Conservation (phyloP, 2,888 invertebrate genomes). For the Pharmacophagus antenor region DNA sequence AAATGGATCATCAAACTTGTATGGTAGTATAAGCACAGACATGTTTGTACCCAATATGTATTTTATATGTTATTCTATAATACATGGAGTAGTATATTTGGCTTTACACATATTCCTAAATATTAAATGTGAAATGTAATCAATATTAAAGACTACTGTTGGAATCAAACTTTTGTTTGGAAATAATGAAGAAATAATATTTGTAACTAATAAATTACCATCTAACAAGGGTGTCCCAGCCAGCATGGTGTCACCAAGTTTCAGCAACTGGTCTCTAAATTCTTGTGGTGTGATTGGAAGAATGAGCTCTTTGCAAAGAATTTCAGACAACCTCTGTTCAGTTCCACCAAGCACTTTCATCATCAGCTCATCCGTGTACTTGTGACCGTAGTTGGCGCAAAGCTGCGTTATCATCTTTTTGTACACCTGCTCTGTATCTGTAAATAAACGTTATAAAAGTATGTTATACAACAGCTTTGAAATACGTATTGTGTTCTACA, state of each 20-base stretch:
- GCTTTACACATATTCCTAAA: too few species aligned
- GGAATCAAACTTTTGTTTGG: too few species aligned
- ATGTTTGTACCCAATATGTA: too few species aligned
- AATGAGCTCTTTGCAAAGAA: slow-evolving; percentile 84
- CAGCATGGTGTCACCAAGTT: slow-evolving; percentile 82
- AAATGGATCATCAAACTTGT: too few species aligned
- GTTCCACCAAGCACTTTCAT: slow-evolving; percentile 88
- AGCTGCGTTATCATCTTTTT: slow-evolving; percentile 86
- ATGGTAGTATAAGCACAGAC: too few species aligned
- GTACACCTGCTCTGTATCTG: slow-evolving; percentile 92
- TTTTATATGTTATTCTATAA: too few species aligned
- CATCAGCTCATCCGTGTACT: slow-evolving; percentile 90
- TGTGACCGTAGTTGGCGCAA: slow-evolving; percentile 86
- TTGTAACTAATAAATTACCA: slow-evolving; percentile 71
- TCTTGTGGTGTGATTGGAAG: slow-evolving; percentile 85
- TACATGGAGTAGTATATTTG: too few species aligned
- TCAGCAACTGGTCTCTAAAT: slow-evolving; percentile 82
- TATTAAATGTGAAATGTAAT: too few species aligned
- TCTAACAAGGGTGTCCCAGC: slow-evolving; percentile 83
- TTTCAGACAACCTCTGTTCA: slow-evolving; percentile 85
- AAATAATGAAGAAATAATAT: not conserved
- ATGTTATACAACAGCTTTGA: not conserved
- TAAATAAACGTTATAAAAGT: slow-evolving; percentile 39
- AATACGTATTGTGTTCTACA: not conserved
- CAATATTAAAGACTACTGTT: too few species aligned